Evolutionary conservation across 2,113 vertebrate genomes (phyloP).

Genomic region (Montifringilla adamsi): DNA sequence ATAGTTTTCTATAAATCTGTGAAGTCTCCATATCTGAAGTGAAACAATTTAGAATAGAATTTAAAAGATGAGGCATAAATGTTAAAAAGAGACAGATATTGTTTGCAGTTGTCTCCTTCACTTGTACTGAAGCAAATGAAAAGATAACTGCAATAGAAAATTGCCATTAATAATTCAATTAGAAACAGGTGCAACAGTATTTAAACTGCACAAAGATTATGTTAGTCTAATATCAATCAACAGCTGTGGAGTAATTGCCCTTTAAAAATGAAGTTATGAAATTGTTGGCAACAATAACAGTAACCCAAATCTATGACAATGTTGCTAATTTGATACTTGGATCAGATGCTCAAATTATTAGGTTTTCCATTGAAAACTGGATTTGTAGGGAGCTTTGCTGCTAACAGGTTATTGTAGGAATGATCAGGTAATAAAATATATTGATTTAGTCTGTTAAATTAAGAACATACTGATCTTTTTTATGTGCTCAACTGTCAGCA

Average conservation of each 20-base stretch:
- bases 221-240: conserved; percentile 37
- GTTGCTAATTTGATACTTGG: conserved; percentile 11
- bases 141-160: not conserved
- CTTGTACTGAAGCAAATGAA: not conserved
- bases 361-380: not conserved
- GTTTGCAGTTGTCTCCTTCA: not conserved
- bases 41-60: not conserved
- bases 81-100: not conserved
- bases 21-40: not conserved
- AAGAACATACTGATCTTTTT: not conserved
- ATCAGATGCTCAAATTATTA: not conserved
- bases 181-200: conserved; percentile 44
- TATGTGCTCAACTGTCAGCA: not conserved
- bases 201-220: conserved; percentile 29
- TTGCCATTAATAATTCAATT: conserved; percentile 18
- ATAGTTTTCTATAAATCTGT: not conserved
- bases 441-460: not conserved
- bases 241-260: conserved; percentile 58
- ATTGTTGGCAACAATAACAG: conserved; percentile 20
- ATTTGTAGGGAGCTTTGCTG: not conserved
- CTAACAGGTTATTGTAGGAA: not conserved
- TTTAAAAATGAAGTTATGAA: conserved; percentile 59
- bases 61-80: not conserved
- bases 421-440: not conserved
- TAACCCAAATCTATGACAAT: not conserved